A percentile compares a stretch with the other conserved stretches of the same genome.
Conservation (phyloP, 2,113 vertebrate genomes). For the Baryphthengus martii region DNA sequence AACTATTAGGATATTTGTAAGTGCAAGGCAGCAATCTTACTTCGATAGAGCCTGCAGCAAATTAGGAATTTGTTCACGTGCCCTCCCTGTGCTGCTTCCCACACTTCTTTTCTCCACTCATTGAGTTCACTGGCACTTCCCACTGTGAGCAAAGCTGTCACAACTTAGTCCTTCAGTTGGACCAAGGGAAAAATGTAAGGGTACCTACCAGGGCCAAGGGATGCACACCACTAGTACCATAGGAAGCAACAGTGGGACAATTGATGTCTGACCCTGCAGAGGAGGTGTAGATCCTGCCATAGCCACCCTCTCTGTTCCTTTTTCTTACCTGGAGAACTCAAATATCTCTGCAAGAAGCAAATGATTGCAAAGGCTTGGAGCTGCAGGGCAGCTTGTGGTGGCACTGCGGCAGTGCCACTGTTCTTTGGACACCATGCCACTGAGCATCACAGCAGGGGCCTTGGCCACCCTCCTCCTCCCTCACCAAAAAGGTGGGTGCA, state of each 20-base stretch:
- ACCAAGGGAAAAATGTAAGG: neutral
- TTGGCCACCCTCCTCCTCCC: neutral
- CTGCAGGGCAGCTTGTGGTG: neutral
- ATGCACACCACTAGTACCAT: neutral
- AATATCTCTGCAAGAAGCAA: neutral
- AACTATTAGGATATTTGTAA: neutral
- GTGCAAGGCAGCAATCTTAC: neutral
- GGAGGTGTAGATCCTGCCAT: neutral
- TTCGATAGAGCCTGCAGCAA: neutral
- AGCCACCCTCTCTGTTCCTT: neutral
- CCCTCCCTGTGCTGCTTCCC: accelerated
- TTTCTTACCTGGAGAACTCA: neutral
- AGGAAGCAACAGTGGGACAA: neutral
- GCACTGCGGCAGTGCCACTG: neutral
- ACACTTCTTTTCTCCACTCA: neutral
- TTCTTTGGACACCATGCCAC: accelerated
- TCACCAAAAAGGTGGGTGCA: neutral
- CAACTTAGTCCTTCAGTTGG: neutral
- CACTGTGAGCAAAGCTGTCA: neutral
- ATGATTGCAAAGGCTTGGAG: neutral
- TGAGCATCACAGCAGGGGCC: accelerated
- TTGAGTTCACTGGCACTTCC: neutral
- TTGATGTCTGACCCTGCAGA: neutral
- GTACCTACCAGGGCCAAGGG: neutral
- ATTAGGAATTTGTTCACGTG: neutral